These are phyloP conservation scores for Lycopodina hypogea DNA, from an alignment of 37 sponge, comb jelly and placozoan species.

Conservation along the genomic window DNA sequence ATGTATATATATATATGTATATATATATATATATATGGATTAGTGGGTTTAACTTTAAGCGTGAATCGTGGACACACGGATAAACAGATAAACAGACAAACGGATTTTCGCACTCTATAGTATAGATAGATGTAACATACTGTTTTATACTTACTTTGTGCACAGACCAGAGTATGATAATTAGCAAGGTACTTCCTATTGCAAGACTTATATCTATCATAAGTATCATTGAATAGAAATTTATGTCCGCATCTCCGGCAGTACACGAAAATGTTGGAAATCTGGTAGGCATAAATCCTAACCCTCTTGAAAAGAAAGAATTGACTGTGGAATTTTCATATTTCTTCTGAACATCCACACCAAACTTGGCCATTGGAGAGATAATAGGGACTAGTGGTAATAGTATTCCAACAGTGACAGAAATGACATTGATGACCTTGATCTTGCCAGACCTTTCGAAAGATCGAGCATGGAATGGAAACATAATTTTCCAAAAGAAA, in stretches of 20 bases:
- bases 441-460: background rate
- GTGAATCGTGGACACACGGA: too few relatives aligned
- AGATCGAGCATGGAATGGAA: background rate
- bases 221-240: slow-evolving; percentile 15
- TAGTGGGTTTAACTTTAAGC: too few relatives aligned
- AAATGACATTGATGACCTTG: slow-evolving; percentile 23
- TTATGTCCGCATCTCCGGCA: background rate
- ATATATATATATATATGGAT: too few relatives aligned
- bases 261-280: slow-evolving; percentile 3
- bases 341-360: background rate
- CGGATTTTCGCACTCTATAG: too few relatives aligned
- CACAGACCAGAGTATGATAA: slow-evolving; percentile 22
- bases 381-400: slow-evolving; percentile 20
- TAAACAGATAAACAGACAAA: too few relatives aligned
- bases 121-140: too few relatives aligned
- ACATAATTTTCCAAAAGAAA: slow-evolving; percentile 17
- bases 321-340: background rate
- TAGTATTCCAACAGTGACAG: slow-evolving; percentile 12
- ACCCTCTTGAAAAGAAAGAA: background rate
- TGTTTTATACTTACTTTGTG: too few relatives aligned
- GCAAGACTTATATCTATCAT: background rate
- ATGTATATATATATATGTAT: too few relatives aligned
- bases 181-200: slow-evolving; percentile 9
- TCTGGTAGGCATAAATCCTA: background rate
- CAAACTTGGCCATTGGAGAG: background rate